Evolutionary conservation across 1,140 invertebrate genomes (phyloP), one percentile per base, ranked within the genome.

Genomic region (Camponotus pennsylvanicus): DNA sequence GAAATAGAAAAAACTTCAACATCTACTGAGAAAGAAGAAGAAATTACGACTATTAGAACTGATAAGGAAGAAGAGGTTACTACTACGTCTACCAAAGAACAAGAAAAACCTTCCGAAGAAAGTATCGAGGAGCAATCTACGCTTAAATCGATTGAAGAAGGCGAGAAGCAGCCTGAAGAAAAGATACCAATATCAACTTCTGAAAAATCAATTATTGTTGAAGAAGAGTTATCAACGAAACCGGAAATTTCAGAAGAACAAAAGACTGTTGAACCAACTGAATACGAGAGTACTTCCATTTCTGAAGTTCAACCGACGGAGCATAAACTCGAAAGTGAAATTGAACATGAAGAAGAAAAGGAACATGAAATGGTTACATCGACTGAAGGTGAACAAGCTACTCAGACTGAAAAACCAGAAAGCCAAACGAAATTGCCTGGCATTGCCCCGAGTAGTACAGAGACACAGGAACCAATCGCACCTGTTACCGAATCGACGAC

Each of bases 401-500:
- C 13, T 18, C 71, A 84, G 32, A 84, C 90, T 2, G 86, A 92
- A 57, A 66, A 88, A 78, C 45, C 61, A 77, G 45, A 86, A 70
- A 52, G 52, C 4, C 55, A 76, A 76, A 90, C 86, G 61, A 85
- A 90, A 86, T 77, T 82, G 4, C 27, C 70, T 27, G 37, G 2
- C 7, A 79, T n/a, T 6, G 18, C 13, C 64, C 64, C 70, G 3
- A 45, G 37, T 3, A 85, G 91, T 79, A 59, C 63, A 77, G 88
- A 91, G 57, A 78, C 84, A 5, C 71, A 79, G 27, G 78, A 73
- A 69, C 37, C 67, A 57, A 85, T 78, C 18, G 9, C 18, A 69
- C 49, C 87, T 42, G 11, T 7, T 15, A 13, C 9, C 4, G 85
- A 89, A 85, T 21, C 13, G 0, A 76, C 79, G 7, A 80, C 69